A percentile compares a stretch with the other conserved stretches of the same genome.
phyloP scores from a whole-genome alignment of 2,797 vertebrate species.

The Chaunax sp. region DNA sequence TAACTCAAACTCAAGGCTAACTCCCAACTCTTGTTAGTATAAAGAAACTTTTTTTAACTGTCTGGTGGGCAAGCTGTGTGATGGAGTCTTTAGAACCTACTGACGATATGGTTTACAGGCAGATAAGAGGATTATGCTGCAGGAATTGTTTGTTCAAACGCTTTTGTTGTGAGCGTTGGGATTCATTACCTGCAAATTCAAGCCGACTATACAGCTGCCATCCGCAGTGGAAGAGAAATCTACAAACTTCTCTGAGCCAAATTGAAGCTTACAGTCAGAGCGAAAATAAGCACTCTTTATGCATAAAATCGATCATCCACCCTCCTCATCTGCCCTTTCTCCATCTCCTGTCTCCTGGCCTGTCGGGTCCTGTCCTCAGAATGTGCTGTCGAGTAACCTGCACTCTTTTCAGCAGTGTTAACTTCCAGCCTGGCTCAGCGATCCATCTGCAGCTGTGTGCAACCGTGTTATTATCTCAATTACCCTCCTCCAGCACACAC shows the following conservation, averaged over 20 bases:
- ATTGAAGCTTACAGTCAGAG: not conserved
- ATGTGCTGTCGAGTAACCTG: slow-evolving; percentile 57
- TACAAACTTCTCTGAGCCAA: not conserved
- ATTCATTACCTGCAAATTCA: not conserved
- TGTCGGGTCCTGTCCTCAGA: slow-evolving; percentile 76
- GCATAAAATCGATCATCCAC: slow-evolving; percentile 7
- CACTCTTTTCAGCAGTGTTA: slow-evolving; percentile 45
- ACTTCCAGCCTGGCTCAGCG: slow-evolving; percentile 58
- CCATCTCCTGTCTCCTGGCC: slow-evolving; percentile 51
- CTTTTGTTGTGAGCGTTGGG: not conserved
- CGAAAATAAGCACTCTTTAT: not conserved
- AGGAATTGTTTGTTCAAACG: not conserved
- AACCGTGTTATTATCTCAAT: slow-evolving; percentile 78
- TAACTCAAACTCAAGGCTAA: too few relatives aligned
- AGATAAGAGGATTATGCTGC: not conserved
- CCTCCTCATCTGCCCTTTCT: slow-evolving; percentile 35
- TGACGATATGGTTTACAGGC: not conserved
- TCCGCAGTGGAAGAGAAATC: not conserved
- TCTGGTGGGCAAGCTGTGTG: too few relatives aligned
- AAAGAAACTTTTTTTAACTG: too few relatives aligned
- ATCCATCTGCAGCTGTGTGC: slow-evolving; percentile 66
- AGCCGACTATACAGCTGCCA: not conserved
- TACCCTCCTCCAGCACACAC: slow-evolving; percentile 66
- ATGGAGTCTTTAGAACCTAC: not conserved
- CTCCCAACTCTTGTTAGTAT: too few relatives aligned